Conservation (phyloP, 2,888 invertebrate species). For the Drosophila paracracens region DNA sequence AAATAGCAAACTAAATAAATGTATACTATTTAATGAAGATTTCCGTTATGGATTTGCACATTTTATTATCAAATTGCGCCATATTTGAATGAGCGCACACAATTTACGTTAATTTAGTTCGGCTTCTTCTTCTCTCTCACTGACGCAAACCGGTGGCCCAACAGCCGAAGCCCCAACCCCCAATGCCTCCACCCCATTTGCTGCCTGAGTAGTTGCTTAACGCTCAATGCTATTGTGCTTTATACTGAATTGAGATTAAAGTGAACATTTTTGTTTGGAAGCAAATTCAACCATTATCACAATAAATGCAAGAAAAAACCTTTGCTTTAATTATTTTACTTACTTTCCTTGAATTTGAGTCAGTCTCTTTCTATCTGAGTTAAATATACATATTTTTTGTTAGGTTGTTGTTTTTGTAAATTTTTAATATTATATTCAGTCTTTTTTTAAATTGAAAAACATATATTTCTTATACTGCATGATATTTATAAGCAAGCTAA, state of each 20-base stretch:
- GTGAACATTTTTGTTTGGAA: not conserved
- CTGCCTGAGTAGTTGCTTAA: not conserved
- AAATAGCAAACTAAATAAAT: constrained; percentile 45
- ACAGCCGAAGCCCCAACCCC: not conserved
- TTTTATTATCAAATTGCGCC: constrained; percentile 33
- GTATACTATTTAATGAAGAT: constrained; percentile 64
- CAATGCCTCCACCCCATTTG: not conserved
- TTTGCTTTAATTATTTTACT: not conserved
- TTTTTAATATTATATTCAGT: not conserved
- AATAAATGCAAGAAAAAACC: not conserved
- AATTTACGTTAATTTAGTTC: constrained; percentile 63
- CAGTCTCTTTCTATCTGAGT: not conserved
- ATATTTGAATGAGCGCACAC: constrained; percentile 41
- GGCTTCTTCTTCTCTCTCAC: constrained; percentile 2
- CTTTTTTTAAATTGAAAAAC: not conserved
- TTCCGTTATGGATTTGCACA: constrained; percentile 62
- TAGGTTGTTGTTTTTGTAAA: not conserved
- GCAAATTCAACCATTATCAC: not conserved
- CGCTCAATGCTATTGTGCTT: not conserved
- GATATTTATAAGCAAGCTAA: not conserved
- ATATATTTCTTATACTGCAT: not conserved
- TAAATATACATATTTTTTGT: not conserved
- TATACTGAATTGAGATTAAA: not conserved
- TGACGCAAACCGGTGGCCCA: constrained; percentile 10
- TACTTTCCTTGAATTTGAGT: not conserved